These are phyloP conservation scores for Cinclus cinclus DNA, from an alignment of 2,113 vertebrate species.

Conservation along the genomic window DNA sequence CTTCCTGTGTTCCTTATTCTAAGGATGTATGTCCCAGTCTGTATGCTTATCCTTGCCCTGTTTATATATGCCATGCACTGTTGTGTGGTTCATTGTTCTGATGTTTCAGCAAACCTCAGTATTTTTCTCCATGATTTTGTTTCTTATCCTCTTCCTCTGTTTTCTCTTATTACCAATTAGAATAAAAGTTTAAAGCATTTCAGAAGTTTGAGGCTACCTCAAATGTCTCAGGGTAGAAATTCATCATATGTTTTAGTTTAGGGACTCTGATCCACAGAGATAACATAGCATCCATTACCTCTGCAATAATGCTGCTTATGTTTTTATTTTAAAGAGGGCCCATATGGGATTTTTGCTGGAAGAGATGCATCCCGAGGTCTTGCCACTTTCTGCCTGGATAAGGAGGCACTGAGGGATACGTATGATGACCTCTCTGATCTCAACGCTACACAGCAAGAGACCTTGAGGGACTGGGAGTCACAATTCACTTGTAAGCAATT, in stretches of 20 bases:
- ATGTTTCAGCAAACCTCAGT: not conserved
- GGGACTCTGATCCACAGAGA: not conserved
- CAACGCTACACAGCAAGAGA: slow-evolving; percentile 86
- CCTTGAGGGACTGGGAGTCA: slow-evolving; percentile 91
- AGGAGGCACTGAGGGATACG: slow-evolving; percentile 89
- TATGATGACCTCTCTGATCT: slow-evolving; percentile 96
- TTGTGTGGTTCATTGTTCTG: not conserved
- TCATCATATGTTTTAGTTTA: not conserved
- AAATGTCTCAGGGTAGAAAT: not conserved
- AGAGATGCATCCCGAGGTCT: slow-evolving; percentile 94
- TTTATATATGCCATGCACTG: fast-evolving
- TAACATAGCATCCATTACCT: not conserved
- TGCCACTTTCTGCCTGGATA: slow-evolving; percentile 94
- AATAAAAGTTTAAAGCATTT: not conserved
- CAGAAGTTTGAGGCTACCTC: not conserved
- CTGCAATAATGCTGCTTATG: not conserved
- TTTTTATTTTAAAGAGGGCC: slow-evolving; percentile 84
- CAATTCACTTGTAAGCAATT: slow-evolving; percentile 92
- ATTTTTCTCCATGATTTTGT: not conserved
- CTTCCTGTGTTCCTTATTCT: not conserved
- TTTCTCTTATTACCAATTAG: not conserved
- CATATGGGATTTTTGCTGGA: slow-evolving; percentile 95
- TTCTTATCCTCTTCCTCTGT: not conserved
- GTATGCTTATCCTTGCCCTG: not conserved
- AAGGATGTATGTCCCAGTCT: not conserved